Evolutionary conservation across 2,113 vertebrate genomes (phyloP).

Genomic region (Puntigrus tetrazona): DNA sequence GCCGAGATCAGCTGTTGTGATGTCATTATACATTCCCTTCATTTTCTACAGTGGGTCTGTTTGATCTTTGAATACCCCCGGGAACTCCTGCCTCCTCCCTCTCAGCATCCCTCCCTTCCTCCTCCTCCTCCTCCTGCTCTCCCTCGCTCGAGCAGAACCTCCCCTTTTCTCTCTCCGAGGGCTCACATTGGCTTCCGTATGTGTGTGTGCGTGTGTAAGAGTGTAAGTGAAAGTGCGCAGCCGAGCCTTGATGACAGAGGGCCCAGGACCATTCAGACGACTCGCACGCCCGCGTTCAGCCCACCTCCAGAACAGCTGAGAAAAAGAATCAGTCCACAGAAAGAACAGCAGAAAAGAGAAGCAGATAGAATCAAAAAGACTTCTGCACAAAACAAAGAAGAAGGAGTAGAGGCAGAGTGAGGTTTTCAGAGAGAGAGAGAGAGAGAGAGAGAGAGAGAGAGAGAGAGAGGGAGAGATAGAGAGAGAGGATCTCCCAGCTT

Average conservation of each 20-base stretch:
- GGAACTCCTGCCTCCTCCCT: constrained; percentile 76
- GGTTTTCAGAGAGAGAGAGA: constrained; percentile 32
- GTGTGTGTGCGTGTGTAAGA: constrained; percentile 43
- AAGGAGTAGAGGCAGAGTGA: constrained; percentile 33
- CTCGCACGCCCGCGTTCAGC: constrained; percentile 40
- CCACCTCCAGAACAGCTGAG: constrained; percentile 50
- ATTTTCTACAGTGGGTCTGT: constrained; percentile 79
- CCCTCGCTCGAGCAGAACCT: constrained; percentile 53
- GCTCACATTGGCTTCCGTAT: constrained; percentile 58
- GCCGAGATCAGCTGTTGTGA: constrained; percentile 79
- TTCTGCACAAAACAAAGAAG: constrained; percentile 17
- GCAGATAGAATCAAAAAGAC: constrained; percentile 25
- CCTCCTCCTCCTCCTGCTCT: constrained; percentile 50
- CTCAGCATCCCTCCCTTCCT: constrained; percentile 62
- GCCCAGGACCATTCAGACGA: constrained; percentile 57
- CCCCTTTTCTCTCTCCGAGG: constrained; percentile 54
- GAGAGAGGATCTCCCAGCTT: constrained; percentile 55
- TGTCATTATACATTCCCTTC: constrained; percentile 78
- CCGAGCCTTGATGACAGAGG: constrained; percentile 60
- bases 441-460: constrained; percentile 43
- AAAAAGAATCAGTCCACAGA: constrained; percentile 21
- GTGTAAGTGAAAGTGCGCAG: constrained; percentile 53
- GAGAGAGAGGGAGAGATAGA: constrained; percentile 45
- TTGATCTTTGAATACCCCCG: constrained; percentile 86
- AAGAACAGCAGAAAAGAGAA: constrained; percentile 17